Base-by-base conservation (phyloP, 2,113 vertebrate species). In the Corythaeola cristata region DNA sequence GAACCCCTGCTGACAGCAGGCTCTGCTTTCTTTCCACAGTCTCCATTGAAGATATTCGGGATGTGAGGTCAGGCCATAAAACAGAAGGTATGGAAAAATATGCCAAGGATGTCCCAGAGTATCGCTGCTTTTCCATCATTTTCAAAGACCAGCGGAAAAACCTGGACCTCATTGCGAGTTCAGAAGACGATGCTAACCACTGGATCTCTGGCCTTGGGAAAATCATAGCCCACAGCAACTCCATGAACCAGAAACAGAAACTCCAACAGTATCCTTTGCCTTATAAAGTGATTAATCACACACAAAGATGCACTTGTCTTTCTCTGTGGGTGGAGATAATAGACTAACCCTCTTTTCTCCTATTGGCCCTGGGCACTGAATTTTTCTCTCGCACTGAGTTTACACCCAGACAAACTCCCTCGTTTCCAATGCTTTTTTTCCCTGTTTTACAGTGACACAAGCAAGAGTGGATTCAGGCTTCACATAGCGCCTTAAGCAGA, bases 241-340 rank as follows among this genome's bases (percentile, higher is more conserved):
- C 98, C 94, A 99, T 99, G 98, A 98, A 96, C 97, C 98, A 97
- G 77, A 98, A 97, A 74, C 98, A 99, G 97, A 99, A 99, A 94
- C 98, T 98, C 8, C 98, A 99, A 94, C 99, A 99, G 99, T 99
- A 99, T 99, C 99, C 99, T 99, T 98, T 55, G 84, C 74, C 15
- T 68, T 33, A 19, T 23, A 33, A 92, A 96, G 45, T 28, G 73
- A 24, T 74, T 78, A 68, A 72, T 77, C 24, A 12, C 4, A 4
- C 68, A 96, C 94, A 97, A 90, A 94, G 94, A 93, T 63, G 73
- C 90, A 90, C 78, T 96, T 96, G 88, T 96, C 77, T 91, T 84
- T 78, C 87, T 67, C 16, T 73, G 67, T 74, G 91, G 88, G 95
- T 75, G 91, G 90, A 80, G 55, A 49, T 6, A 59, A 85, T 17